Conservation (phyloP, 2,113 vertebrate species). For the Mungos mungo region DNA sequence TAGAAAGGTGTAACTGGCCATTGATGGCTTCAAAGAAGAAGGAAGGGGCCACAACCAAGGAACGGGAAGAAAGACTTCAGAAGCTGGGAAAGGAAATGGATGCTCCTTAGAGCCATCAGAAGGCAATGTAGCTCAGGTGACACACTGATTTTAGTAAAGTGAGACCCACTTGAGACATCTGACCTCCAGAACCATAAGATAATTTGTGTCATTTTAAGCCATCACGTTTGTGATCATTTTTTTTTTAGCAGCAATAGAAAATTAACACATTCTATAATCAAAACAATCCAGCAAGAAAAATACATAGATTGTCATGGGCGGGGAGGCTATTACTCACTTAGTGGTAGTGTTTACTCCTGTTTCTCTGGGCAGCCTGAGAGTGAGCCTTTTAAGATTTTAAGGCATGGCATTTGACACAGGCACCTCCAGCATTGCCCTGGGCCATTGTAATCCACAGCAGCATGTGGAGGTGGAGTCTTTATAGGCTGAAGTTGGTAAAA, state of each 20-base stretch:
- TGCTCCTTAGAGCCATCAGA: neutral
- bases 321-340: neutral
- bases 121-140: neutral
- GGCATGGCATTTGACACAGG: neutral
- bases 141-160: neutral
- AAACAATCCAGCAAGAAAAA: neutral
- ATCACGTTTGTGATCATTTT: neutral
- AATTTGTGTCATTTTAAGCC: neutral
- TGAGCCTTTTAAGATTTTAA: neutral
- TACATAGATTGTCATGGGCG: neutral
- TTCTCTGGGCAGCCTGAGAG: neutral
- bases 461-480: neutral
- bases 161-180: neutral
- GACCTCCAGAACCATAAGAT: neutral
- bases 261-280: neutral
- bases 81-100: neutral
- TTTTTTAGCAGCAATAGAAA: slow-evolving; percentile 6
- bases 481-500: neutral
- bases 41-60: neutral
- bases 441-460: neutral
- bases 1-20: neutral
- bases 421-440: neutral
- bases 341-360: neutral
- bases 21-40: neutral
- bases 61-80: neutral